These are phyloP conservation scores for Pygathrix nemaeus DNA, from an alignment of 2,113 vertebrate species.

Conservation along the genomic window DNA sequence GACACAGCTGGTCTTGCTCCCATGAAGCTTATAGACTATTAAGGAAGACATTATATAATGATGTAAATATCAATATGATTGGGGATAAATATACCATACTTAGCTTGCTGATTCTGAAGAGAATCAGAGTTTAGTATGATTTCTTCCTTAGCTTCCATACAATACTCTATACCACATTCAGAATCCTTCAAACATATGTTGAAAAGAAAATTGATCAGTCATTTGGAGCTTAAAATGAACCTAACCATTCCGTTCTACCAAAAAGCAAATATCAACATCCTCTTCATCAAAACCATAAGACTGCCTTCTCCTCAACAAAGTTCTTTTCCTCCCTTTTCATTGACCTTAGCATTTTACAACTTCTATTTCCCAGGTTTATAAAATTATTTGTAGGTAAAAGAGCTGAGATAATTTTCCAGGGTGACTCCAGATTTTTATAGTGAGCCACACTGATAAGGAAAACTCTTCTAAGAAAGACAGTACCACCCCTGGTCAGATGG, in stretches of 20 bases:
- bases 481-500: background rate
- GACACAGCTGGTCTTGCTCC: background rate
- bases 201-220: background rate
- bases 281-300: background rate
- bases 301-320: background rate
- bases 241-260: background rate
- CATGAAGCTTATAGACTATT: background rate
- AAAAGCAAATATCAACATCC: background rate
- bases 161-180: background rate
- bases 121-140: background rate
- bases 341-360: background rate
- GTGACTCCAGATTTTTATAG: background rate
- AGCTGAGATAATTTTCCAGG: background rate
- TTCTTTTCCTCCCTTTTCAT: background rate
- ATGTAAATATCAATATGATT: background rate
- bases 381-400: slow-evolving; percentile 10
- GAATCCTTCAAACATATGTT: background rate
- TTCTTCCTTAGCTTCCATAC: background rate
- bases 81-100: background rate
- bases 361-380: background rate
- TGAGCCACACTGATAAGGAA: background rate
- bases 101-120: background rate
- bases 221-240: slow-evolving; percentile 6
- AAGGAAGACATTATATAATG: background rate
- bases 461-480: background rate